Evolutionary conservation across 2,113 vertebrate genomes (phyloP).

Genomic region (Sceloporus undulatus): DNA sequence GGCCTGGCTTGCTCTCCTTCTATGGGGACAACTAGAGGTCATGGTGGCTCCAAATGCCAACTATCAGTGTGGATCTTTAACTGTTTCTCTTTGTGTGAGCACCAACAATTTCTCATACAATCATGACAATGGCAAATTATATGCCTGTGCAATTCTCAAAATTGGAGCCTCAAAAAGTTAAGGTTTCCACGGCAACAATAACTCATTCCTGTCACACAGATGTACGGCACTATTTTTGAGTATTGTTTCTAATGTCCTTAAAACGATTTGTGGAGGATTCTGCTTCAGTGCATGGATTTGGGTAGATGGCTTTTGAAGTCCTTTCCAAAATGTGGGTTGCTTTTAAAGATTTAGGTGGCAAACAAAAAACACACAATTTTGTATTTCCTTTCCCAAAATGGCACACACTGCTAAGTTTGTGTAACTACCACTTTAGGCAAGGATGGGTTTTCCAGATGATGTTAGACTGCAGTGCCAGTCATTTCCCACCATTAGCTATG

Average conservation of each 20-base stretch:
- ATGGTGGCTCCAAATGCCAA: not conserved
- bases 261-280: slow-evolving; percentile 29
- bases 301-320: not conserved
- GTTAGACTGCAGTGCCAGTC: not conserved
- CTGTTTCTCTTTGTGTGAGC: not conserved
- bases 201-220: slow-evolving; percentile 31
- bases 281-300: slow-evolving; percentile 14
- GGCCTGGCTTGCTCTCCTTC: not conserved
- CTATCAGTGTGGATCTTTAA: not conserved
- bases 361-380: not conserved
- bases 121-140: slow-evolving; percentile 31
- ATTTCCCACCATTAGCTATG: too few species aligned
- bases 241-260: slow-evolving; percentile 32
- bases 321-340: not conserved
- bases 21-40: not conserved
- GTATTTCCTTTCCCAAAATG: too few species aligned
- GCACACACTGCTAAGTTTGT: too few species aligned
- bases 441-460: not conserved
- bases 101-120: slow-evolving; percentile 20
- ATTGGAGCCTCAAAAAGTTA: slow-evolving; percentile 39
- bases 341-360: not conserved
- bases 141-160: slow-evolving; percentile 26
- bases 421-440: too few species aligned
- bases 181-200: slow-evolving; percentile 36
- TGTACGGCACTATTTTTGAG: slow-evolving; percentile 10